Base-by-base conservation (phyloP, 2,888 invertebrate species). In the Trileptium ribeirensis region DNA sequence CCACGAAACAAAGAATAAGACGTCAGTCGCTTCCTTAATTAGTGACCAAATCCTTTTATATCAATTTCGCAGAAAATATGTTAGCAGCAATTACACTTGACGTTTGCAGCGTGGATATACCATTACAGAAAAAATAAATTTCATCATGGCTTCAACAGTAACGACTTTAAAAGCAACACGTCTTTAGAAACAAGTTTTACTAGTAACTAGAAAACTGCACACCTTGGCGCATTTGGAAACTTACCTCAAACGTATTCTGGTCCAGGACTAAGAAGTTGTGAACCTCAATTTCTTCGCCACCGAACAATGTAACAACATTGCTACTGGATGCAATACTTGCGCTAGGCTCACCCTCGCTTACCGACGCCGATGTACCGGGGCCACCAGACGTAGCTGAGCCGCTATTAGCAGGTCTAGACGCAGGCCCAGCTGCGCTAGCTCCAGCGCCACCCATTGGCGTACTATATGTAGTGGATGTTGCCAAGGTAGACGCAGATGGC, bases 171-270 rank as follows among this genome's bases (percentile, higher is more conserved):
- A n/a, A n/a, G n/a, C n/a, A n/a, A n/a, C n/a, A n/a, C n/a, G n/a
- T n/a, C n/a, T n/a, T n/a, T n/a, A n/a, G n/a, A n/a, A n/a, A n/a
- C n/a, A n/a, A n/a, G n/a, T n/a, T n/a, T n/a, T n/a, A n/a, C n/a
- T n/a, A n/a, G n/a, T n/a, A n/a, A n/a, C n/a, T n/a, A n/a, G n/a
- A n/a, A n/a, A n/a, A n/a, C n/a, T n/a, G n/a, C n/a, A n/a, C n/a
- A n/a, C n/a, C n/a, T n/a, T n/a, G n/a, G n/a, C n/a, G n/a, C n/a
- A n/a, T n/a, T n/a, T n/a, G n/a, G n/a, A n/a, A n/a, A n/a, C n/a
- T 84, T 91, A 91, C 92, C 91, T 97, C 97, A 89, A 97, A 97
- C 0, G 97, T 97, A 89, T 97, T 95, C 87, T 97, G 96, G 91
- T 98, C 96, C 82, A 98, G 93, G 78, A 98, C 91, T 37, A 98